Percentiles rank a stretch among this genome's conserved stretches.
phyloP scores from a whole-genome alignment of 2,888 invertebrate species.

The Nebria brevicollis region DNA sequence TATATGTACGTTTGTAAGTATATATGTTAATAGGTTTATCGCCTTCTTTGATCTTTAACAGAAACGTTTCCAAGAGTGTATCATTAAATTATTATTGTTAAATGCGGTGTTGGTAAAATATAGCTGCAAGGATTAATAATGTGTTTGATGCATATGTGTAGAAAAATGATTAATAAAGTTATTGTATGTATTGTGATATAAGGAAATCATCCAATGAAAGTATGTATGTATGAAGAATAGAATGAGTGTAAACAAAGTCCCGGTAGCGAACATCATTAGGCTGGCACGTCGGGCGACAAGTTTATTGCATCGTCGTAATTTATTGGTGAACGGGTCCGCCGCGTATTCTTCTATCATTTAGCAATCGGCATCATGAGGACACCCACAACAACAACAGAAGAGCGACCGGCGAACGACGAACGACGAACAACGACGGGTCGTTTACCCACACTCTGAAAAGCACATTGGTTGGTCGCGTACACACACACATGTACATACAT shows the following conservation, averaged over 20 bases:
- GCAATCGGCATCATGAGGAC: constrained; percentile 36
- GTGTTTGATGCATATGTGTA: too few relatives aligned
- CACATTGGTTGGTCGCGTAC: constrained; percentile 16
- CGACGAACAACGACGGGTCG: constrained; percentile 9
- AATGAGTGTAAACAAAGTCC: background rate
- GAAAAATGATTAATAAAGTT: too few relatives aligned
- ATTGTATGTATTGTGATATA: background rate
- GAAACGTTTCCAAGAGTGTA: background rate
- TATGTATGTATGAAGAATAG: background rate
- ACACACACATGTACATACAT: constrained; percentile 3
- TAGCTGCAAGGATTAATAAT: background rate
- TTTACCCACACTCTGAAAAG: constrained; percentile 26
- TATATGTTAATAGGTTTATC: constrained; percentile 21
- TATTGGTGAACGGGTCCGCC: constrained; percentile 16
- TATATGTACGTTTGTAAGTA: background rate
- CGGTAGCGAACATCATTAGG: constrained; percentile 27
- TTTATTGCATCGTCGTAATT: constrained; percentile 37
- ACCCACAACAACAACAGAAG: constrained; percentile 22
- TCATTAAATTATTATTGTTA: constrained; percentile 1
- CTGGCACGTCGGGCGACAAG: constrained; percentile 27
- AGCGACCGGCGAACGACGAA: background rate
- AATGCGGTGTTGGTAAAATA: background rate
- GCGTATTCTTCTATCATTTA: constrained; percentile 22
- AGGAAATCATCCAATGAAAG: background rate
- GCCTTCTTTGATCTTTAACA: constrained; percentile 16